phyloP scores from a whole-genome alignment of 2,113 vertebrate genomes.

The Stigmatopora argus region DNA sequence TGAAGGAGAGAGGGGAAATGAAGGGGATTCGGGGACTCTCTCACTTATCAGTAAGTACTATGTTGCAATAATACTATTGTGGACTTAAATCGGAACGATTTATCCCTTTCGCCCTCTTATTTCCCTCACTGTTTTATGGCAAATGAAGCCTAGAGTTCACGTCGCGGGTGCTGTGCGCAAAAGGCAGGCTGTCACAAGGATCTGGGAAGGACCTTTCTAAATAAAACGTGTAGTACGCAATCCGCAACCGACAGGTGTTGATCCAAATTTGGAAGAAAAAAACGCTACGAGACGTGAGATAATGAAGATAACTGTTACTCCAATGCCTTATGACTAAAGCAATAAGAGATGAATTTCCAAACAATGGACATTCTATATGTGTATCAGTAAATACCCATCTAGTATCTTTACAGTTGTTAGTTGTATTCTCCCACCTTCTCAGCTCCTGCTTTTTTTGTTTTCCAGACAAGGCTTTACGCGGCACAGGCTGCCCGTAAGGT shows the following conservation, averaged over 20 bases:
- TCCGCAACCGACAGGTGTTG: too few relatives aligned
- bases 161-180: background rate
- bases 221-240: too few relatives aligned
- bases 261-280: background rate
- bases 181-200: background rate
- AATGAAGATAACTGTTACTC: too few relatives aligned
- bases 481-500: constrained; percentile 82
- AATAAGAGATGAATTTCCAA: too few relatives aligned
- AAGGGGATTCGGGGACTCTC: constrained; percentile 71
- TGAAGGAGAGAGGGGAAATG: constrained; percentile 72
- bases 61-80: fast-evolving
- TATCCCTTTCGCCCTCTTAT: fast-evolving
- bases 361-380: too few relatives aligned
- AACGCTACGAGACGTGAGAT: background rate
- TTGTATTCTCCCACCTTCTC: constrained; percentile 27
- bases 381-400: too few relatives aligned
- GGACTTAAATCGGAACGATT: fast-evolving
- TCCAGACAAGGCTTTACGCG: constrained; percentile 84
- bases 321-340: too few relatives aligned
- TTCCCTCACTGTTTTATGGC: background rate
- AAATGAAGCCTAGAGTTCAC: background rate
- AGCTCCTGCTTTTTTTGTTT: constrained; percentile 54
- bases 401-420: too few relatives aligned
- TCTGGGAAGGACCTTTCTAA: background rate
- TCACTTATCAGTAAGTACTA: constrained; percentile 67